Evolutionary conservation across 2,888 invertebrate genomes (phyloP), one percentile per base, ranked within the genome.

Genomic region (Chironomus riparius): DNA sequence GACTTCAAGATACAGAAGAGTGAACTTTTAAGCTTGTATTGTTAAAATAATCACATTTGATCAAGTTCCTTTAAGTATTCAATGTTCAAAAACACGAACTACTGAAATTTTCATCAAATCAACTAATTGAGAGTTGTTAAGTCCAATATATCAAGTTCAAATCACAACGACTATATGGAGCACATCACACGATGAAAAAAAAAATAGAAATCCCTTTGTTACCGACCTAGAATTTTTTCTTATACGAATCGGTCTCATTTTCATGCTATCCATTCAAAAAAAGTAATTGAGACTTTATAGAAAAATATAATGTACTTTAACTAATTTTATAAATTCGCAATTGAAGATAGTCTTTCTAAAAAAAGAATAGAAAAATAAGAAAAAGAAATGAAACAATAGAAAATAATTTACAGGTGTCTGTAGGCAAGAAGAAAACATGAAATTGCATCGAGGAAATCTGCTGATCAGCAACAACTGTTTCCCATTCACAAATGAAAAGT

Each of bases 181-280:
- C 22, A 28, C 12, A 24, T 28, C 28, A 48, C 47, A 38, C 22
- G 48, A 22, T 6, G 47, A 70, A 48, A 56, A 4, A 72, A 4
- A 28, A 13, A 15, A 28, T n/a, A 22, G 22, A 70, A 38, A 18
- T 12, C 48, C 15, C 12, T n/a, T 70, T 13, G 6, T 72, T 62
- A 61, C 72, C 18, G 15, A 72, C 72, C 72, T 72, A 62, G 62
- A 62, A 50, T 72, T 61, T 50, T 72, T 72, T 72, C 72, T 61
- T 28, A 50, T 72, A 28, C 72, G 61, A 72, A 61, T 72, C n/a
- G 72, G 72, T 72, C 72, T 72, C 61, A 50, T 61, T 18, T 50
- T 72, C 47, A 70, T 47, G 12, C 48, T 70, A 70, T 70, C 70
- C 70, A 70, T 70, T 38, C 13, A 47, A 22, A n/a, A 47, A 47